Conservation (phyloP, 2,113 vertebrate species). For the Sebastes schlegelii region DNA sequence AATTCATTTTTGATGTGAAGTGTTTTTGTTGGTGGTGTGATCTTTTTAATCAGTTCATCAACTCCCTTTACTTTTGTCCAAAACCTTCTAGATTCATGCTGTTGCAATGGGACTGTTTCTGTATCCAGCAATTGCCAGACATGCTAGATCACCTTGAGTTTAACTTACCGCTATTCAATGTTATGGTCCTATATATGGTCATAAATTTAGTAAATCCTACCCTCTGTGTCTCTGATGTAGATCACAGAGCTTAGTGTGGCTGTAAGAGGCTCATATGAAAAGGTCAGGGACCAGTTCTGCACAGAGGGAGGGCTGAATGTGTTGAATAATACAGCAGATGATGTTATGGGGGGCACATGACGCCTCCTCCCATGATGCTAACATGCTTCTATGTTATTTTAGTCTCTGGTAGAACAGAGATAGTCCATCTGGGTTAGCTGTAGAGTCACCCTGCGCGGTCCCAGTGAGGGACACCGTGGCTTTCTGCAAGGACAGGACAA, state of each 20-base stretch:
- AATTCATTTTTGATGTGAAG: neutral
- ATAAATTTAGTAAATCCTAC: constrained; percentile 9
- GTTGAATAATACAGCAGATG: constrained; percentile 72
- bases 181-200: neutral
- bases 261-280: constrained; percentile 59
- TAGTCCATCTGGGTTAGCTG: constrained; percentile 64
- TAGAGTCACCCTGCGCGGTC: constrained; percentile 44
- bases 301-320: constrained; percentile 47
- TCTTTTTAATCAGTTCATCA: neutral
- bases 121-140: neutral
- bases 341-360: constrained; percentile 50
- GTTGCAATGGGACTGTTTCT: neutral
- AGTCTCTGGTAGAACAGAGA: constrained; percentile 58
- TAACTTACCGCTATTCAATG: neutral
- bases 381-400: constrained; percentile 59
- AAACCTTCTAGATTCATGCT: neutral
- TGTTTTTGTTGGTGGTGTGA: neutral
- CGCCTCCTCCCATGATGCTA: constrained; percentile 51
- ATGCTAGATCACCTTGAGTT: neutral
- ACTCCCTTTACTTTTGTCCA: neutral
- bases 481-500: constrained; percentile 56
- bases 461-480: constrained; percentile 14
- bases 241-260: constrained; percentile 42
- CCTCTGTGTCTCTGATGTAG: constrained; percentile 17
- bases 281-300: constrained; percentile 62